These are phyloP conservation scores for Arizona elegans DNA, from an alignment of 2,113 vertebrate genomes.

Conservation along the genomic window DNA sequence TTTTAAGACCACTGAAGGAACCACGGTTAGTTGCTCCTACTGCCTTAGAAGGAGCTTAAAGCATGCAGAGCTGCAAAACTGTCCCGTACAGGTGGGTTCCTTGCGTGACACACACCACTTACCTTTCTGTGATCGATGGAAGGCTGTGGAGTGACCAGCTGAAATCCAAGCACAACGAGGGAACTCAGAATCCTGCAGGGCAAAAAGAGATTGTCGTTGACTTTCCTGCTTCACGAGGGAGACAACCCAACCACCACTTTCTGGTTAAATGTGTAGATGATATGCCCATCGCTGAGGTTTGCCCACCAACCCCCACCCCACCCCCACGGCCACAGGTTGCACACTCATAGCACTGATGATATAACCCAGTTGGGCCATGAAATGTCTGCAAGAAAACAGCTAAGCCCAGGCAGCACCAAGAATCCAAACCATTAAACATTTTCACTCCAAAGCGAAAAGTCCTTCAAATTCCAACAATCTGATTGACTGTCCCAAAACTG, in stretches of 20 bases:
- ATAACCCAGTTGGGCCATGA: not conserved
- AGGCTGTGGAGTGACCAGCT: constrained; percentile 75
- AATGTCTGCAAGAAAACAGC: not conserved
- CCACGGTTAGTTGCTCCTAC: not conserved
- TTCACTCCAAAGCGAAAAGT: constrained; percentile 25
- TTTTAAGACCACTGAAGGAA: not conserved
- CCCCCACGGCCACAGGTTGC: not conserved
- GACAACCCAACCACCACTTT: not conserved
- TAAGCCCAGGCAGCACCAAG: not conserved
- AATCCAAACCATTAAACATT: constrained; percentile 41
- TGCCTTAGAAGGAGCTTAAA: not conserved
- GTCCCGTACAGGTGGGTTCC: accelerated
- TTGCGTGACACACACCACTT: constrained; percentile 18
- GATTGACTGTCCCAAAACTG: not conserved
- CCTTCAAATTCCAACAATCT: not conserved
- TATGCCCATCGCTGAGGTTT: not conserved
- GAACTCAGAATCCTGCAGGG: constrained; percentile 68
- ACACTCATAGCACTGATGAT: not conserved
- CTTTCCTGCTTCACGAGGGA: not conserved
- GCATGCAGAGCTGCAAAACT: not conserved
- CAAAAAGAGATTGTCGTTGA: constrained; percentile 2
- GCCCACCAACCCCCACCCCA: not conserved
- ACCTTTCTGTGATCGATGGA: constrained; percentile 87
- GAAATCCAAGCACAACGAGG: constrained; percentile 74
- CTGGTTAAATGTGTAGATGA: not conserved